Conservation (phyloP, 2,797 vertebrate genomes). For the Helicolenus hilgendorfi region DNA sequence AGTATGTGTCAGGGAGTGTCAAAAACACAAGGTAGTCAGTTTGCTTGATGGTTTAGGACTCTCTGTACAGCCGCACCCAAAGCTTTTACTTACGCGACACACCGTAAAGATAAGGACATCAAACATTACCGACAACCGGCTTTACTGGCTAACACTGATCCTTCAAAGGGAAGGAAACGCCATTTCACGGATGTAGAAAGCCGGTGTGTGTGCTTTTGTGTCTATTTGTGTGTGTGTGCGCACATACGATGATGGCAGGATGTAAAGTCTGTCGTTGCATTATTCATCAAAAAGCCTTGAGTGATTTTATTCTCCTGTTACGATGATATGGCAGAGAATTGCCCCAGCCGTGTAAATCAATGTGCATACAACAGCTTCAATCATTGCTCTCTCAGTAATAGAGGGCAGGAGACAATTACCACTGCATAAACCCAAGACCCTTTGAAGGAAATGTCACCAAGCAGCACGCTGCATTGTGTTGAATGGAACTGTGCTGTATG, state of each 20-base stretch:
- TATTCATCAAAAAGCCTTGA: slow-evolving; percentile 81
- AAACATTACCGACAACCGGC: not conserved
- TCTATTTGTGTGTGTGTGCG: slow-evolving; percentile 6
- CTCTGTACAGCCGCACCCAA: slow-evolving; percentile 13
- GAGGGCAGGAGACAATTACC: slow-evolving; percentile 81
- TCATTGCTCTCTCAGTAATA: slow-evolving; percentile 72
- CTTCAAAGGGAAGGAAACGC: slow-evolving; percentile 64
- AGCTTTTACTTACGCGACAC: not conserved
- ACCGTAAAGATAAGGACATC: not conserved
- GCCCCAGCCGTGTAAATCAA: slow-evolving; percentile 75
- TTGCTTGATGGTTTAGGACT: not conserved
- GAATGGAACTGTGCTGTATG: slow-evolving; percentile 17
- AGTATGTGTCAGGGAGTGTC: slow-evolving; percentile 12
- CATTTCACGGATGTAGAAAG: slow-evolving; percentile 38
- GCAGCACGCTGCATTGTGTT: slow-evolving; percentile 29
- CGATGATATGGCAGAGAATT: slow-evolving; percentile 68
- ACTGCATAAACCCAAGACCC: slow-evolving; percentile 55
- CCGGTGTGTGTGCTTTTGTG: slow-evolving; percentile 30
- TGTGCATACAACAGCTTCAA: slow-evolving; percentile 71
- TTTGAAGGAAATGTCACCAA: slow-evolving; percentile 78
- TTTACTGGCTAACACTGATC: slow-evolving; percentile 43
- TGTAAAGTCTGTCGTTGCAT: slow-evolving; percentile 76
- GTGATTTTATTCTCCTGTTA: slow-evolving; percentile 77
- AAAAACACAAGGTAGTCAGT: not conserved
- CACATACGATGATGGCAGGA: slow-evolving; percentile 51